Evolutionary conservation across 1,140 invertebrate species (phyloP).

Genomic region (Tribolium castaneum): DNA sequence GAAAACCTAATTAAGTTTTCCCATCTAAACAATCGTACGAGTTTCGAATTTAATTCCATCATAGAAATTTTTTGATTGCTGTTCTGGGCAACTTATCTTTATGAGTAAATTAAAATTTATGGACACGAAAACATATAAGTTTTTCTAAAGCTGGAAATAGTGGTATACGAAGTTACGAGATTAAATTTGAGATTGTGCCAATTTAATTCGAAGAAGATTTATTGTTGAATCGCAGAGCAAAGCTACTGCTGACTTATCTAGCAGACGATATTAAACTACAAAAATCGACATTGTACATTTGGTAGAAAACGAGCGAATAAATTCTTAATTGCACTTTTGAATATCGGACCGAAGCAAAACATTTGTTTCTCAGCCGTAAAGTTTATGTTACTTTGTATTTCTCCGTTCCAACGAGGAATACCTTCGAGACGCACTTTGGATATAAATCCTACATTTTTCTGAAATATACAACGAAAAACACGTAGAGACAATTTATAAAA

Average conservation of each 20-base stretch:
- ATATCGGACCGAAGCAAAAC: slow-evolving; percentile 9
- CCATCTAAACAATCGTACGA: neutral
- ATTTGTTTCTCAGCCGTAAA: slow-evolving; percentile 43
- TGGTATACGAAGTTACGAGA: slow-evolving; percentile 25
- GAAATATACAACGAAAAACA: slow-evolving; percentile 47
- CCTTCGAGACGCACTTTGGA: slow-evolving; percentile 48
- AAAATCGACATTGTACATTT: slow-evolving; percentile 4
- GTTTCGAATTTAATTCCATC: slow-evolving; percentile 6
- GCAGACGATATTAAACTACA: slow-evolving; percentile 20
- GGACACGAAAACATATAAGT: slow-evolving; percentile 22
- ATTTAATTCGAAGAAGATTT: slow-evolving; percentile 40
- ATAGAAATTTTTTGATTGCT: slow-evolving; percentile 9
- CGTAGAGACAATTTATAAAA: slow-evolving; percentile 54
- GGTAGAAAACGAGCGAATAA: neutral
- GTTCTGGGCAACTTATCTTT: slow-evolving; percentile 15
- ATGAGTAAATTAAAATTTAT: slow-evolving; percentile 36
- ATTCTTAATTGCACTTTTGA: neutral
- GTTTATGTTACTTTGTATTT: slow-evolving; percentile 48
- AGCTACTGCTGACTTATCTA: slow-evolving; percentile 16
- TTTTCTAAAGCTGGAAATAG: slow-evolving; percentile 26
- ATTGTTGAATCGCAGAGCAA: slow-evolving; percentile 1
- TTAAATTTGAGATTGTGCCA: slow-evolving; percentile 43
- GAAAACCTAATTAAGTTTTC: neutral
- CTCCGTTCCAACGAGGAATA: slow-evolving; percentile 35
- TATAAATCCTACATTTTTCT: slow-evolving; percentile 52